A percentile compares a stretch with the other conserved stretches of the same genome.
These are phyloP conservation scores for Pomacea canaliculata DNA, from an alignment of 2,888 invertebrate genomes.

Conservation along the genomic window DNA sequence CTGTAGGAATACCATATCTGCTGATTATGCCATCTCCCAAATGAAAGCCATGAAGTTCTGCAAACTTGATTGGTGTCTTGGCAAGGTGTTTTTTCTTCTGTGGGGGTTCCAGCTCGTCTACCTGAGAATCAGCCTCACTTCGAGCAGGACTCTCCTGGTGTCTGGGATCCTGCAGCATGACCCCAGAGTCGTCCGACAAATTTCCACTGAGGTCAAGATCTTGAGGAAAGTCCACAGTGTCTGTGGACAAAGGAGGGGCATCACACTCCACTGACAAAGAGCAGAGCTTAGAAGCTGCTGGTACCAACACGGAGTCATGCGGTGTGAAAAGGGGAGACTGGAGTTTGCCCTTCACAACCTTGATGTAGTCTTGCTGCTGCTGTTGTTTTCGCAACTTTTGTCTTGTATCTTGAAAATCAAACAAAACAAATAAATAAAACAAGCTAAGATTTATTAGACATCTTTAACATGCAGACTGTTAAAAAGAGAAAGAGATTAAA, in stretches of 20 bases:
- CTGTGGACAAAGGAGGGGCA: too few relatives aligned
- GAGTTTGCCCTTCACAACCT: too few relatives aligned
- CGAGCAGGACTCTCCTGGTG: background rate
- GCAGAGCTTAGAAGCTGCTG: background rate
- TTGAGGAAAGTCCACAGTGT: too few relatives aligned
- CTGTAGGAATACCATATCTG: conserved; percentile 51
- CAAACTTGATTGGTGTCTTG: conserved; percentile 27
- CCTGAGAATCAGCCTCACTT: background rate
- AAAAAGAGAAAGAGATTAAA: too few relatives aligned
- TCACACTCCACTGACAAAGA: background rate
- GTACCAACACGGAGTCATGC: too few relatives aligned
- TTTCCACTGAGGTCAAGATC: conserved; percentile 14
- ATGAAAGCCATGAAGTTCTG: conserved; percentile 40
- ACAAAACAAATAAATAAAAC: too few relatives aligned
- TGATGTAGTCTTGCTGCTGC: too few relatives aligned
- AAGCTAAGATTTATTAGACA: too few relatives aligned
- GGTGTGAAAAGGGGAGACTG: too few relatives aligned
- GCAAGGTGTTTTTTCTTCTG: conserved; percentile 33
- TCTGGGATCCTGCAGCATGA: conserved; percentile 27
- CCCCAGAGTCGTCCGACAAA: conserved; percentile 33
- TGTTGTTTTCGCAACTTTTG: too few relatives aligned
- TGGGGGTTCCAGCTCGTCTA: conserved; percentile 3
- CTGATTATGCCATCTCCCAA: conserved; percentile 52
- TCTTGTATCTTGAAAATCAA: too few relatives aligned
- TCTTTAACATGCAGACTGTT: too few relatives aligned